Conservation (phyloP, 2,888 invertebrate species). For the Ectemnius cavifrons region DNA sequence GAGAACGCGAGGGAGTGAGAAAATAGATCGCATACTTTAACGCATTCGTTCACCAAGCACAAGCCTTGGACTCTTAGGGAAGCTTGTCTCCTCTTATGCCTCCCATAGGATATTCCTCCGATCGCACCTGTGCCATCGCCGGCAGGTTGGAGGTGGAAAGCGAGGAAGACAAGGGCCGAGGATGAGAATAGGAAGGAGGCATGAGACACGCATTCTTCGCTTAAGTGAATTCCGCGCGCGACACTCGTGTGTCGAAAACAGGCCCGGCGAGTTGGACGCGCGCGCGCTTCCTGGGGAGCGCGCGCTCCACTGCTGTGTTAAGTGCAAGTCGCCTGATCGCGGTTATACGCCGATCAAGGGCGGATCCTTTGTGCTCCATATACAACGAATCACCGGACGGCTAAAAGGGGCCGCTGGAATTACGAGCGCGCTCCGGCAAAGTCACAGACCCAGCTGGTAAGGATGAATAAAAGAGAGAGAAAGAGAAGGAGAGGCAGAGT, state of each 20-base stretch:
- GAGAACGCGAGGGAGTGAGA: neutral
- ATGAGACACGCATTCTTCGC: slow-evolving; percentile 72
- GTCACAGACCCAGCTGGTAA: slow-evolving; percentile 17
- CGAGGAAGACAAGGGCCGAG: slow-evolving; percentile 14
- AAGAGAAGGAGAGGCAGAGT: no score
- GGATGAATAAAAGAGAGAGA: no score
- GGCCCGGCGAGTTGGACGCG: slow-evolving; percentile 34
- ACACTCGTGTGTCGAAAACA: slow-evolving; percentile 67
- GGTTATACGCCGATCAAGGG: slow-evolving; percentile 32
- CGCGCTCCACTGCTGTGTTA: slow-evolving; percentile 28
- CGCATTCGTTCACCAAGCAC: neutral
- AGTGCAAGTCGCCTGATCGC: slow-evolving; percentile 44
- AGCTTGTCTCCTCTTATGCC: neutral
- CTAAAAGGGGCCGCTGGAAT: slow-evolving; percentile 43
- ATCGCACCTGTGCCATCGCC: slow-evolving; percentile 55
- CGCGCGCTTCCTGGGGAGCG: slow-evolving; percentile 18
- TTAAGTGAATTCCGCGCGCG: slow-evolving; percentile 75
- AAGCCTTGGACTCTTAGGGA: neutral
- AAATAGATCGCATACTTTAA: slow-evolving; percentile 4
- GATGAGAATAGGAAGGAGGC: slow-evolving; percentile 49
- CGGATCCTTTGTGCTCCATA: slow-evolving; percentile 56
- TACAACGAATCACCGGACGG: slow-evolving; percentile 45
- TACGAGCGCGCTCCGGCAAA: slow-evolving; percentile 20
- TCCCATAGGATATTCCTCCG: slow-evolving; percentile 33
- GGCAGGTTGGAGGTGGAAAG: slow-evolving; percentile 43